A percentile compares a stretch with the other conserved stretches of the same genome.
Conservation (phyloP, 2,888 invertebrate species). For the Nephrotoma appendiculata region DNA sequence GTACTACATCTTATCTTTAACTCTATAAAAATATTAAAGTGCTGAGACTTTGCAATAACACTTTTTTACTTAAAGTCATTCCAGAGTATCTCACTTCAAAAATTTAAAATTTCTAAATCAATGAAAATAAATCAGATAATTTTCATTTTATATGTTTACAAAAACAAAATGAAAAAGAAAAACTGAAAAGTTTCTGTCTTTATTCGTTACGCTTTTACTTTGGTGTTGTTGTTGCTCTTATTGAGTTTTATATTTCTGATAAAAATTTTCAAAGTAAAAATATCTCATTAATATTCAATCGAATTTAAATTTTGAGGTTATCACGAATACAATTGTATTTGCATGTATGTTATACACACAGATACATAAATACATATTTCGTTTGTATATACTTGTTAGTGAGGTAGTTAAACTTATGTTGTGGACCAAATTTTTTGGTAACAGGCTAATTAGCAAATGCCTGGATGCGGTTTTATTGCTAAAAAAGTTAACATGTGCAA, state of each 20-base stretch:
- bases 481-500: too few species aligned
- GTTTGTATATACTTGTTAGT: neutral
- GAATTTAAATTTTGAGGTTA: neutral
- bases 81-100: neutral
- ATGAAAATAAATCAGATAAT: neutral
- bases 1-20: too few species aligned
- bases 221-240: neutral
- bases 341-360: neutral
- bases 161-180: neutral
- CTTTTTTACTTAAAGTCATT: neutral
- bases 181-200: neutral
- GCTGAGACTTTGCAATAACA: neutral
- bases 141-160: neutral
- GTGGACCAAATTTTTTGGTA: too few species aligned
- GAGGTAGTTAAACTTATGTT: too few species aligned
- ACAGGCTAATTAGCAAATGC: too few species aligned
- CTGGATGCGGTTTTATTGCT: too few species aligned
- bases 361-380: neutral
- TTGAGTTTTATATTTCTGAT: neutral
- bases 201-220: neutral
- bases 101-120: neutral
- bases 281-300: neutral
- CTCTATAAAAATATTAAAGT: neutral
- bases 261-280: neutral
- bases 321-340: neutral